Evolutionary conservation across 2,888 invertebrate genomes (phyloP).

Genomic region (Drosophila lacicola): DNA sequence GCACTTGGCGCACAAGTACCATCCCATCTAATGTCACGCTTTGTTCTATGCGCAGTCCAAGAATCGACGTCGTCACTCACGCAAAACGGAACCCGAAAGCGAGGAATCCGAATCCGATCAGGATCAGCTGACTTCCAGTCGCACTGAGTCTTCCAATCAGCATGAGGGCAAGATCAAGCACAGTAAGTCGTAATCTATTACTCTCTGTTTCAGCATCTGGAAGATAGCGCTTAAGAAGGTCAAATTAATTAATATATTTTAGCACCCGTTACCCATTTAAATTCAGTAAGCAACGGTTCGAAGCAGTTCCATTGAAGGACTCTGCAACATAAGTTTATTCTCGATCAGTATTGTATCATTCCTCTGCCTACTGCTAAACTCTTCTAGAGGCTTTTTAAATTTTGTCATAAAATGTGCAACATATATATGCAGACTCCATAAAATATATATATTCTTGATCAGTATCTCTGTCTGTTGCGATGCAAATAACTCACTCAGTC

Average conservation of each 20-base stretch:
- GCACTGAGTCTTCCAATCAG: slow-evolving; percentile 91
- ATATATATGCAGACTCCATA: no score
- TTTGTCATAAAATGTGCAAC: no score
- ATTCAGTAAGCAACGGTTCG: no score
- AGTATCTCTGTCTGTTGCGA: no score
- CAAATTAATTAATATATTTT: background rate
- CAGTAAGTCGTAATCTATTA: slow-evolving; percentile 86
- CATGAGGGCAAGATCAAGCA: slow-evolving; percentile 90
- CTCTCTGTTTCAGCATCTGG: slow-evolving; percentile 7
- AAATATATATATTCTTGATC: no score
- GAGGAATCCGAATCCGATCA: slow-evolving; percentile 92
- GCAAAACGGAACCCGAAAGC: slow-evolving; percentile 89
- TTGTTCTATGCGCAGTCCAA: slow-evolving; percentile 83
- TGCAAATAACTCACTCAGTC: no score
- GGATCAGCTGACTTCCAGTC: slow-evolving; percentile 90
- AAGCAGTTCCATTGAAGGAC: no score
- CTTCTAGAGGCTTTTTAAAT: no score
- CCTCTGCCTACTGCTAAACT: no score
- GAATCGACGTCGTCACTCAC: slow-evolving; percentile 87
- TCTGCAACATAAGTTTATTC: no score
- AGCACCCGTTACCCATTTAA: no score
- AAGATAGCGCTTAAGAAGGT: slow-evolving; percentile 13
- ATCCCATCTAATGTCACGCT: slow-evolving; percentile 45
- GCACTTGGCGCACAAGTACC: background rate
- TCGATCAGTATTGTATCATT: no score